phyloP scores from a whole-genome alignment of 2,113 vertebrate species.

The Neolamprologus modestus region DNA sequence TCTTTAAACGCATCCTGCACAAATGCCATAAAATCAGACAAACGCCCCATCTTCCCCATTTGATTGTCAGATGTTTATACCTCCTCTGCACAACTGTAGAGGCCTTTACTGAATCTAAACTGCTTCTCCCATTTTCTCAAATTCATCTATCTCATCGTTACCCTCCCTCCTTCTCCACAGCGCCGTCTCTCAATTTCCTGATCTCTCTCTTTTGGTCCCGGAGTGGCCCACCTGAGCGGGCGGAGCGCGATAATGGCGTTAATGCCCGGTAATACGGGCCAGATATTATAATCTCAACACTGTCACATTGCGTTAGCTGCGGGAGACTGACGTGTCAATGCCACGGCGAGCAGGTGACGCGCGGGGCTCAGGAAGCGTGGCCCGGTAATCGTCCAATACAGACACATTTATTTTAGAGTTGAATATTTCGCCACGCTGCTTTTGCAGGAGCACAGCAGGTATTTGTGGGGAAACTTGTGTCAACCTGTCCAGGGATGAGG shows the following conservation, averaged over 20 bases:
- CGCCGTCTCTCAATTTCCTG: conserved; percentile 56
- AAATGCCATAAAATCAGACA: conserved; percentile 48
- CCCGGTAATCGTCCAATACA: conserved; percentile 70
- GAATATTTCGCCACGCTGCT: conserved; percentile 34
- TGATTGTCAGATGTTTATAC: conserved; percentile 41
- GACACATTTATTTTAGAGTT: conserved; percentile 66
- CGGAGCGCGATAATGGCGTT: conserved; percentile 68
- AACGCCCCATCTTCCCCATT: background rate
- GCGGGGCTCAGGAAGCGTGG: conserved; percentile 62
- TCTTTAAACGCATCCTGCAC: conserved; percentile 43
- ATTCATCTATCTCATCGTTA: conserved; percentile 36
- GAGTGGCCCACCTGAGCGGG: conserved; percentile 69
- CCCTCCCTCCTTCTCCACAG: conserved; percentile 27
- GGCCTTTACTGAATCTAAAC: conserved; percentile 33
- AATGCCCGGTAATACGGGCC: conserved; percentile 76
- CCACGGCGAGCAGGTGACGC: conserved; percentile 67
- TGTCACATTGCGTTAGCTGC: conserved; percentile 77
- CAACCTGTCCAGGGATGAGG: background rate
- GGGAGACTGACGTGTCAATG: conserved; percentile 79
- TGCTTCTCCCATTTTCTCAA: conserved; percentile 49
- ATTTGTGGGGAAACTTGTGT: background rate
- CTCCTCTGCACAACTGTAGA: background rate
- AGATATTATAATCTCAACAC: conserved; percentile 82
- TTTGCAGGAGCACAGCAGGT: background rate
- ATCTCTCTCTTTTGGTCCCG: conserved; percentile 20